phyloP scores from a whole-genome alignment of 2,113 vertebrate species.

The Xenus cinereus region DNA sequence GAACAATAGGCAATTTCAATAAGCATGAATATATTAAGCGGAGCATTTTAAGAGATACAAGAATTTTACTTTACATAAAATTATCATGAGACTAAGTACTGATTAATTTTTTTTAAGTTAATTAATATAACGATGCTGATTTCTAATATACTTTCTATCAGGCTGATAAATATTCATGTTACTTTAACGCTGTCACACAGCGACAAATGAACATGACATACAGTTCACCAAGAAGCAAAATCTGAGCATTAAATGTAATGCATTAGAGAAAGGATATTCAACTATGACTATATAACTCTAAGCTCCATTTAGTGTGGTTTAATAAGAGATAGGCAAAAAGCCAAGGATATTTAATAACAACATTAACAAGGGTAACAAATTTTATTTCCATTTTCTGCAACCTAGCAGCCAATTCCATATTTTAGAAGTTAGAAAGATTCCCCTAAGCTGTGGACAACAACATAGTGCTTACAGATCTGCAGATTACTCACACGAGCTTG shows the following conservation, averaged over 20 bases:
- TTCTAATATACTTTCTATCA: background rate
- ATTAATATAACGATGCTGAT: background rate
- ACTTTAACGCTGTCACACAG: background rate
- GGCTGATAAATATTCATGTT: conserved; percentile 34
- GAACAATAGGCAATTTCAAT: background rate
- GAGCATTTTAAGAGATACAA: background rate
- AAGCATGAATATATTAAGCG: background rate
- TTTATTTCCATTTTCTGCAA: conserved; percentile 41
- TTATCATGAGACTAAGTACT: background rate
- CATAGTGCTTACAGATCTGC: conserved; percentile 21
- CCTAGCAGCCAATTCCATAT: background rate
- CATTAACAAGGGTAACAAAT: conserved; percentile 11
- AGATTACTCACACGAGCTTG: conserved; percentile 44
- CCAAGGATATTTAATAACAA: conserved; percentile 51
- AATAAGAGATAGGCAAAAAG: conserved; percentile 36
- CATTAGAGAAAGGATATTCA: conserved; percentile 23
- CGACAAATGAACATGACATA: background rate
- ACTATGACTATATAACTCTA: background rate
- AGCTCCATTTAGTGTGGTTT: conserved; percentile 3
- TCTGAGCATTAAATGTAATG: background rate
- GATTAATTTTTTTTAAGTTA: background rate
- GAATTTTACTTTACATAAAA: background rate
- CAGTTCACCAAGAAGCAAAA: background rate
- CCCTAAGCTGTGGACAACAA: conserved; percentile 39
- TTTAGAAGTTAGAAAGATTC: background rate